Evolutionary conservation across 2,888 invertebrate genomes (phyloP), one percentile per base, ranked within the genome.

Genomic region (Allygus modestus): DNA sequence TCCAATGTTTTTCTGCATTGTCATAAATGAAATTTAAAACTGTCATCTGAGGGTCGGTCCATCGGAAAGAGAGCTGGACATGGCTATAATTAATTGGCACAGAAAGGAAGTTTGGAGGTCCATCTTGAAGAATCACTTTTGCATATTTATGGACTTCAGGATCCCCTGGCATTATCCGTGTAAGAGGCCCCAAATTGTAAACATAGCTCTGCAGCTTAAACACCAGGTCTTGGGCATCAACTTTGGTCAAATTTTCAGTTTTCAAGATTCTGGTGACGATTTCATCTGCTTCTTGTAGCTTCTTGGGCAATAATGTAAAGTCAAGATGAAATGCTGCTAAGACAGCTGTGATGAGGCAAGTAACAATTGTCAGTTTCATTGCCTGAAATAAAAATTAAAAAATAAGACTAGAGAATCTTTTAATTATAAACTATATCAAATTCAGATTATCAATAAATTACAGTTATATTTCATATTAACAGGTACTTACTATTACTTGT

Each of bases 1-100:
- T 77, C 77, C 77, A 77, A 26, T 77, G 77, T 46, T 46, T 77
- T 46, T 46, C 77, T 12, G 77, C 77, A 17, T 77, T 77, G 46
- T 77, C 77, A 46, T 77, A 77, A 23, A 77, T 17, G 23, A 28
- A 77, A 28, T 77, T 37, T 12, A 77, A 43, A 1, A 77, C 77
- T 28, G 37, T 77, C 77, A 77, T 77, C 28, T 77, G 77, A 46
- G 12, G 2, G 28, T 77, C 77, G 9, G 43, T 77, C 77, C 77
- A 77, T 28, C 28, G 23, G 77, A 77, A 77, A 28, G 77, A 43
- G 0, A 28, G 26, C 51, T 77, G 77, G 17, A 77, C n/a, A 9
- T 28, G 46, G n/a, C 28, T 43, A 12, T 46, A 28, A 11, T 77
- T 77, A 9, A 77, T 46, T 0, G 43, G 46, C 37, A 46, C 26